A percentile compares a stretch with the other conserved stretches of the same genome.
Evolutionary conservation across 2,888 invertebrate species (phyloP).

Genomic region (Sarcophaga carnaria): DNA sequence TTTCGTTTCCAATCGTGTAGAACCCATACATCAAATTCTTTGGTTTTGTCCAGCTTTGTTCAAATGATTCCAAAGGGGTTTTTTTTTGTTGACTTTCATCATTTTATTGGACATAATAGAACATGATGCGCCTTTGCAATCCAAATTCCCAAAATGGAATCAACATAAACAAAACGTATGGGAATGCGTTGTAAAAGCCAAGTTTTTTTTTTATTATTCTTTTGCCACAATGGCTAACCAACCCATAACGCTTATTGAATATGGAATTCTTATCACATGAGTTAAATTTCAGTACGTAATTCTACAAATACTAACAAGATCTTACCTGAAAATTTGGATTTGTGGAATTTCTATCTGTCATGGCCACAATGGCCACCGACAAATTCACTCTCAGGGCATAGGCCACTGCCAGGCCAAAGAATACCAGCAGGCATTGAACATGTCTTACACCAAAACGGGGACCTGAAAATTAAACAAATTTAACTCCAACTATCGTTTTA

Average conservation of each 20-base stretch:
- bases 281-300: not conserved
- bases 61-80: too few relatives aligned
- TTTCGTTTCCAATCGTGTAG: too few relatives aligned
- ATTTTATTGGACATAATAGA: too few relatives aligned
- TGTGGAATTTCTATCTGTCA: conserved; percentile 84
- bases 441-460: conserved; percentile 85
- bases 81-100: too few relatives aligned
- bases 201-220: too few relatives aligned
- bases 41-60: too few relatives aligned
- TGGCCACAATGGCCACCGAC: conserved; percentile 89
- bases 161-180: too few relatives aligned
- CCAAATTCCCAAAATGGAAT: too few relatives aligned
- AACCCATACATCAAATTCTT: too few relatives aligned
- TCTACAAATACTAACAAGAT: conserved; percentile 14
- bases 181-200: too few relatives aligned
- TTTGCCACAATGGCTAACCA: not conserved
- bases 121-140: too few relatives aligned
- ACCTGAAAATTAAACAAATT: conserved; percentile 75
- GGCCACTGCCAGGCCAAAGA: conserved; percentile 85
- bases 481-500: not conserved
- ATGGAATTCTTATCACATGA: not conserved
- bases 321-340: conserved; percentile 83
- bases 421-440: conserved; percentile 85
- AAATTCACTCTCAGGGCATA: conserved; percentile 87
- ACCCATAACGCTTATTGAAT: not conserved